Conservation (phyloP, 2,888 invertebrate species). For the Alloscopus bannaensis region DNA sequence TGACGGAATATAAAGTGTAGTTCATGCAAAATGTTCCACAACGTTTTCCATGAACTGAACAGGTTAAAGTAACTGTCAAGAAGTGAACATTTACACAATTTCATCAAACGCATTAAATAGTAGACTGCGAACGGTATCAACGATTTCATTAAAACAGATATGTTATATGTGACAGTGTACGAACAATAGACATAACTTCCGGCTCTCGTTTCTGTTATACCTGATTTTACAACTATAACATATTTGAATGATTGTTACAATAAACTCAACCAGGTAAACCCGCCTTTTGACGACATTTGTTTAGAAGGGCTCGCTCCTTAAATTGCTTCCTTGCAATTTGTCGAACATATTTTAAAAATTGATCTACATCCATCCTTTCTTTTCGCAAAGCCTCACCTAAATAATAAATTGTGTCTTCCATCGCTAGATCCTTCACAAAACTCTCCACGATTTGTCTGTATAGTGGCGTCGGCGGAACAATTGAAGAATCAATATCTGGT, state of each 20-base stretch:
- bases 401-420: constrained; percentile 99
- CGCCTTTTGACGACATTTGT: constrained; percentile 96
- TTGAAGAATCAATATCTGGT: constrained; percentile 96
- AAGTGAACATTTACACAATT: too few species aligned
- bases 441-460: constrained; percentile 96
- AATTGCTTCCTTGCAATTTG: constrained; percentile 97
- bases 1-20: too few species aligned
- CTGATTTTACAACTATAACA: too few species aligned
- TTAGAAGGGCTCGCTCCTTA: constrained; percentile 95
- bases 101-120: neutral
- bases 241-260: too few species aligned
- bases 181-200: too few species aligned
- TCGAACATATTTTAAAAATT: constrained; percentile 97
- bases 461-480: constrained; percentile 95
- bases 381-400: constrained; percentile 95
- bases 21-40: too few species aligned
- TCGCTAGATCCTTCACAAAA: constrained; percentile 97
- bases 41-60: too few species aligned
- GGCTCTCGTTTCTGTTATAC: too few species aligned
- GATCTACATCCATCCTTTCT: constrained; percentile 95
- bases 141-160: neutral
- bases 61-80: too few species aligned
- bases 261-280: constrained; percentile 77
- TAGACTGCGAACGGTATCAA: neutral
- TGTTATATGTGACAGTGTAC: too few species aligned